These are phyloP conservation scores for Papio anubis DNA, from an alignment of 2,113 vertebrate genomes.

Conservation along the genomic window DNA sequence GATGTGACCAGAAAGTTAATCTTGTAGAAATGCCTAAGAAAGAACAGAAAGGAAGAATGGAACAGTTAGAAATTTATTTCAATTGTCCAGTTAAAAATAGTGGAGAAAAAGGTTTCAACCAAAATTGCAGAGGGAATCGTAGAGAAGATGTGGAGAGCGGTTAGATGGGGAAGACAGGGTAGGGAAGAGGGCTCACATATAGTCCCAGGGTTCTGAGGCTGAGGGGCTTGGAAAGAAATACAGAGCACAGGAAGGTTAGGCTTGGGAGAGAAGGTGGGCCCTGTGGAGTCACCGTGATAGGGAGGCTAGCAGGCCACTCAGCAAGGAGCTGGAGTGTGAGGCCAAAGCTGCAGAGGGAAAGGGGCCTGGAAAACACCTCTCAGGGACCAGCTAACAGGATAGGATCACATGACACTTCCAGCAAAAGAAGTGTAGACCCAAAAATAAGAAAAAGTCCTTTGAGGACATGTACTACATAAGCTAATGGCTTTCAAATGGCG, in stretches of 20 bases:
- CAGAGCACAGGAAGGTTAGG: neutral
- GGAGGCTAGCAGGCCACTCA: neutral
- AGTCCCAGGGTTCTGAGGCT: neutral
- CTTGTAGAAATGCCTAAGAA: neutral
- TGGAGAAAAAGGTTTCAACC: neutral
- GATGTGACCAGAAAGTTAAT: neutral
- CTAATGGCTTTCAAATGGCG: neutral
- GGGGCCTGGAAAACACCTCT: neutral
- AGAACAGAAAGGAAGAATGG: neutral
- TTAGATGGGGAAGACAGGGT: neutral
- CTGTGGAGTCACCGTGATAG: neutral
- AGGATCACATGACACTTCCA: neutral
- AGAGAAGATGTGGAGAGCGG: neutral
- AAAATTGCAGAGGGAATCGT: neutral
- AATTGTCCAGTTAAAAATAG: neutral
- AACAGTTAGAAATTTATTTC: neutral
- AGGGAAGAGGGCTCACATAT: too few relatives aligned
- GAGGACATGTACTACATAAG: neutral
- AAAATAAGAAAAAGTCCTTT: neutral
- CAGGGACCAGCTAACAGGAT: neutral
- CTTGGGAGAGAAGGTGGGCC: neutral
- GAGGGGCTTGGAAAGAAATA: neutral
- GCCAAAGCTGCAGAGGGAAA: neutral
- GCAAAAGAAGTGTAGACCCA: neutral
- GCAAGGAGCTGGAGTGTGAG: neutral